A percentile compares a stretch with the other conserved stretches of the same genome.
phyloP scores from a whole-genome alignment of 2,888 invertebrate genomes.

The Cryptophagus acutangulus region DNA sequence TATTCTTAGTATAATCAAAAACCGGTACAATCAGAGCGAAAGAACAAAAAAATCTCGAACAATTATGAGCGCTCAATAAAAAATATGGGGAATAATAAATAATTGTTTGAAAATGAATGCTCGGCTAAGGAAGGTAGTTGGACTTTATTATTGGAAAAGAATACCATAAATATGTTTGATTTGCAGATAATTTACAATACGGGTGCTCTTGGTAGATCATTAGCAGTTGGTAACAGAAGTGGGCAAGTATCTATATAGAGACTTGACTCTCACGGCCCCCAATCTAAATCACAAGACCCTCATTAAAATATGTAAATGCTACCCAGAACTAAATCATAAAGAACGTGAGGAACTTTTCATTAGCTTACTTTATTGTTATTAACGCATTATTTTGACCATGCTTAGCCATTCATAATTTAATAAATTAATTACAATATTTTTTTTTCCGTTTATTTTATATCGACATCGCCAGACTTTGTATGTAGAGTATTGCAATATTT shows the following conservation, averaged over 20 bases:
- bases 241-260: conserved; percentile 2
- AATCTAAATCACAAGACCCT: conserved; percentile 37
- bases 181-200: conserved; percentile 32
- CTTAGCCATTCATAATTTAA: background rate
- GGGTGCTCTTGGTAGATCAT: conserved; percentile 30
- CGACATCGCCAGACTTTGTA: too few relatives aligned
- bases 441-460: too few relatives aligned
- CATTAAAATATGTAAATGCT: conserved; percentile 44
- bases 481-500: too few relatives aligned
- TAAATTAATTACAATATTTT: too few relatives aligned
- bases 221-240: conserved; percentile 18
- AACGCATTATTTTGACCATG: background rate
- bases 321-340: conserved; percentile 40
- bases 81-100: conserved; percentile 24
- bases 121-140: conserved; percentile 8
- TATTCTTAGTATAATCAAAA: too few relatives aligned
- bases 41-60: too few relatives aligned
- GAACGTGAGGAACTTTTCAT: conserved; percentile 39
- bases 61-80: too few relatives aligned
- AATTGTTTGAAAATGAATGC: conserved; percentile 10
- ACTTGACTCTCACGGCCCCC: conserved; percentile 22
- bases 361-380: conserved; percentile 24
- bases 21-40: too few relatives aligned
- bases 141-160: conserved; percentile 15
- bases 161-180: conserved; percentile 27